Base-by-base conservation (phyloP, 2,888 invertebrate genomes). In the Stictocephala bisonia region DNA sequence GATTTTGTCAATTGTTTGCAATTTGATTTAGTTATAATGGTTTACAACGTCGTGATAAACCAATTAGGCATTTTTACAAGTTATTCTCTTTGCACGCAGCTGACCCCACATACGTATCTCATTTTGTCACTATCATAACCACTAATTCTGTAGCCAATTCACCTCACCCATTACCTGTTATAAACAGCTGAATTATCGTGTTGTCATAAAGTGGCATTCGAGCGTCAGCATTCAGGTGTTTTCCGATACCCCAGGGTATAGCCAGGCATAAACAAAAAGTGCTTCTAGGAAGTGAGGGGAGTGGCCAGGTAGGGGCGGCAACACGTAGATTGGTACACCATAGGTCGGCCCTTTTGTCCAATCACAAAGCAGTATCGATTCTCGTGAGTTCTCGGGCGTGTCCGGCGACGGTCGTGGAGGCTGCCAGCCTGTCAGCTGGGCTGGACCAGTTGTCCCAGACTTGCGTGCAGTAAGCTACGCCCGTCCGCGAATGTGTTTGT, bases 191-290 rank as follows among this genome's bases (percentile, higher is more conserved):
- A n/a, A n/a, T n/a, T n/a, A n/a, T n/a, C n/a, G n/a, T n/a, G n/a
- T n/a, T n/a, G 60, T 60, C 31, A 35, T 60, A 60, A 60, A 60
- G 60, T 60, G n/a, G n/a, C n/a, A n/a, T 60, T 35, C 13, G 40
- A 60, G 60, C 40, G 60, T 60, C 60, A 60, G 60, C 60, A 60
- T 35, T 60, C 35, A 22, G 40, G 40, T 35, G 31, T 27, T 40
- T 60, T 60, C 40, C 60, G 60, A 60, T 40, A 60, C 60, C 60
- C 60, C n/a, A n/a, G n/a, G n/a, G n/a, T 60, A 22, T 35, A 60
- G 60, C 31, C 60, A 18, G 9, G 60, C 22, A n/a, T 4, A 27
- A 60, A 60, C 31, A 60, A 11, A 7, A n/a, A 18, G 20, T 3
- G 15, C 11, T n/a, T 53, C 53, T 9, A 24, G 35, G 60, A 22